Conservation (phyloP, 1,140 invertebrate genomes). For the Drosophila biarmipes region DNA sequence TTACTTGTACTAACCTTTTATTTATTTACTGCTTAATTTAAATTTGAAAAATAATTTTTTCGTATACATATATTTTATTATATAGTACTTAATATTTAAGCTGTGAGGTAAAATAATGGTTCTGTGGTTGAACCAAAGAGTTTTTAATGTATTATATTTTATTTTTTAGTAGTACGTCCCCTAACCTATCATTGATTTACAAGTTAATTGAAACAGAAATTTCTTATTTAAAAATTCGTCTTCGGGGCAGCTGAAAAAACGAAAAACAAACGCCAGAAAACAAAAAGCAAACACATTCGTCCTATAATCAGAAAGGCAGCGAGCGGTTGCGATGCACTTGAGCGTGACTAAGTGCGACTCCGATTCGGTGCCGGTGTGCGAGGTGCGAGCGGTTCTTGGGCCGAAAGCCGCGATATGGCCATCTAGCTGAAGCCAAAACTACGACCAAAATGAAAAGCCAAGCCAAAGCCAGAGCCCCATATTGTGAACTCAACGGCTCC, state of each 20-base stretch:
- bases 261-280: background rate
- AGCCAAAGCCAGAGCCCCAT: background rate
- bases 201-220: too few relatives aligned
- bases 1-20: too few relatives aligned
- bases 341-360: conserved; percentile 77
- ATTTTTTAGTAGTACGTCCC: too few relatives aligned
- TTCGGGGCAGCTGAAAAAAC: background rate
- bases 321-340: conserved; percentile 43
- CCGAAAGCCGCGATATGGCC: background rate
- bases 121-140: too few relatives aligned
- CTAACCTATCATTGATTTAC: too few relatives aligned
- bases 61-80: too few relatives aligned
- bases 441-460: conserved; percentile 1
- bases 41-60: too few relatives aligned
- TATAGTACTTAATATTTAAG: too few relatives aligned
- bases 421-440: background rate
- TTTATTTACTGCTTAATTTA: too few relatives aligned
- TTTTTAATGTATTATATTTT: too few relatives aligned
- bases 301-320: conserved; percentile 69
- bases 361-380: conserved; percentile 19
- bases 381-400: conserved; percentile 3
- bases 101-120: too few relatives aligned
- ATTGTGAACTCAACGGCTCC: conserved; percentile 28
- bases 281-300: conserved; percentile 55
- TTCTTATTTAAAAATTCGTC: too few relatives aligned